These are phyloP conservation scores for Oscheius sp. DNA, from an alignment of 2,888 invertebrate genomes.

Conservation along the genomic window DNA sequence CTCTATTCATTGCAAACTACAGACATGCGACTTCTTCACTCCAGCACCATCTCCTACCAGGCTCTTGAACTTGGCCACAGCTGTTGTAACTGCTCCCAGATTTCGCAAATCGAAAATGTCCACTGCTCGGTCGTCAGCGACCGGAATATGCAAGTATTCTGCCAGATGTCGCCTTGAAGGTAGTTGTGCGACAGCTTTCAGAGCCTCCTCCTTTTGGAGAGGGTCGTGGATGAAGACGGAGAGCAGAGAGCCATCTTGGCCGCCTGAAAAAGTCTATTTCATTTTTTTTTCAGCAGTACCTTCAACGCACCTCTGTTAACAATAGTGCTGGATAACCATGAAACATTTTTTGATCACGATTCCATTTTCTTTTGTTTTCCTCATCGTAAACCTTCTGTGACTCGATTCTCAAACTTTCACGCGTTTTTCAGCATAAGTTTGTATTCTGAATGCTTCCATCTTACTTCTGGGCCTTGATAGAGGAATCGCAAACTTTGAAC, in stretches of 20 bases:
- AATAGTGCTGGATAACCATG: too few relatives aligned
- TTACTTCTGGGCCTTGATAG: too few relatives aligned
- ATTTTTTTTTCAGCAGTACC: background rate
- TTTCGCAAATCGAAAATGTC: conserved; percentile 64
- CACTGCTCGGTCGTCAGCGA: conserved; percentile 44
- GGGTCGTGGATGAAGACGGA: conserved; percentile 61
- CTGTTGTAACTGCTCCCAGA: conserved; percentile 65
- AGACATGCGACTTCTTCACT: conserved; percentile 56
- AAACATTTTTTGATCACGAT: too few relatives aligned
- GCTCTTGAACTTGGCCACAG: conserved; percentile 64
- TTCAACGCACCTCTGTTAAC: background rate
- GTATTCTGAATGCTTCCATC: too few relatives aligned
- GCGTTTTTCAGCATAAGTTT: too few relatives aligned
- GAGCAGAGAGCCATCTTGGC: conserved; percentile 67
- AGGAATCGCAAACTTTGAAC: too few relatives aligned
- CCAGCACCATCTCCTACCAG: conserved; percentile 48
- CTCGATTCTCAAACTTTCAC: too few relatives aligned
- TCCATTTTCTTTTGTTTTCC: too few relatives aligned
- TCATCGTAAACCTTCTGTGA: too few relatives aligned
- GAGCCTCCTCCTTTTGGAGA: conserved; percentile 42
- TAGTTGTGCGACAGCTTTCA: conserved; percentile 53
- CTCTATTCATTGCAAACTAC: conserved; percentile 39
- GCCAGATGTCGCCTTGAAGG: conserved; percentile 65
- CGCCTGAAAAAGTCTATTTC: conserved; percentile 44
- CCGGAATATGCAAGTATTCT: conserved; percentile 63